These are phyloP conservation scores for Myrmecobius fasciatus DNA, from an alignment of 2,113 vertebrate species.

Conservation along the genomic window DNA sequence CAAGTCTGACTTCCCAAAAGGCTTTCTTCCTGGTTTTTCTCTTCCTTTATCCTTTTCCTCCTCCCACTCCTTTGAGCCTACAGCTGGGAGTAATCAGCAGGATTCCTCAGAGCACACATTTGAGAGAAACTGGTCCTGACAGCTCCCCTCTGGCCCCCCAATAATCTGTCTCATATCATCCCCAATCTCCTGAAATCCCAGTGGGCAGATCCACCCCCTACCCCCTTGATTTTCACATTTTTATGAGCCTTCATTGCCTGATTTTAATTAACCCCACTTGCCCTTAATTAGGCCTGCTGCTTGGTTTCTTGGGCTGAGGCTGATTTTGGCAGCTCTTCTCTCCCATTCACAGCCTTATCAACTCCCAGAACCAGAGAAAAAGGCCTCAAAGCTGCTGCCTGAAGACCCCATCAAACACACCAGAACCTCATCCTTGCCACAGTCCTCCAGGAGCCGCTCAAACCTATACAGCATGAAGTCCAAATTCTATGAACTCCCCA, in stretches of 20 bases:
- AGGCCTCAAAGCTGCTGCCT: neutral
- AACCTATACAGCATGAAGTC: neutral
- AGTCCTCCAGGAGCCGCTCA: neutral
- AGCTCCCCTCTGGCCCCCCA: neutral
- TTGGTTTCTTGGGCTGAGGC: neutral
- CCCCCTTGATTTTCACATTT: neutral
- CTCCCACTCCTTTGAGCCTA: neutral
- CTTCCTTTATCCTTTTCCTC: neutral
- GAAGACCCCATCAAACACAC: neutral
- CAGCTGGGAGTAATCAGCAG: neutral
- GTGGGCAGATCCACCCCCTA: neutral
- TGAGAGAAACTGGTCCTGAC: neutral
- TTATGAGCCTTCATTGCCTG: neutral
- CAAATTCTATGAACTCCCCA: neutral
- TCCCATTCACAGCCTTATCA: constrained; percentile 31
- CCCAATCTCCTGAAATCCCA: neutral
- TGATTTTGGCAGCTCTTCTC: constrained; percentile 46
- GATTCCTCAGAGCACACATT: neutral
- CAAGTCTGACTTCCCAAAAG: neutral
- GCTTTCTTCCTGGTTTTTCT: neutral
- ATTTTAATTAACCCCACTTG: neutral
- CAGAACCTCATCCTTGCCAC: neutral
- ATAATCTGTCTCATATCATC: neutral
- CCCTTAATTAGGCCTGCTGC: neutral
- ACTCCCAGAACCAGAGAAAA: neutral